phyloP scores from a whole-genome alignment of 2,888 invertebrate species.

The Cyrtodaria siliqua region DNA sequence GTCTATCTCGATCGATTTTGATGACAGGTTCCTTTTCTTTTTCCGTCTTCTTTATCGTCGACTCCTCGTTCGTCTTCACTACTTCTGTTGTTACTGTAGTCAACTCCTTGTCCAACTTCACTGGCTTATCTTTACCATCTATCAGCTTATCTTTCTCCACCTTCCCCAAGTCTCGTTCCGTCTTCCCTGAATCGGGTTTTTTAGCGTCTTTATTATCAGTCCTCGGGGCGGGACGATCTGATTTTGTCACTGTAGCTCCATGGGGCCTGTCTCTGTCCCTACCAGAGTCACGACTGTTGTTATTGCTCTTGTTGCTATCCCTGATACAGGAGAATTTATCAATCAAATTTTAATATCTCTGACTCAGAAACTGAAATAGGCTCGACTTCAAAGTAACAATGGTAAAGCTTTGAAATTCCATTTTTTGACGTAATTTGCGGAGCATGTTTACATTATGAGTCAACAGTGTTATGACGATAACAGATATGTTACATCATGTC shows the following conservation, averaged over 20 bases:
- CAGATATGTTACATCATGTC: too few relatives aligned
- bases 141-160: slow-evolving; percentile 6
- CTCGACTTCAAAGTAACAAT: too few relatives aligned
- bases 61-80: slow-evolving; percentile 23
- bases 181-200: slow-evolving; percentile 16
- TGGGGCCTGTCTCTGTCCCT: slow-evolving; percentile 2
- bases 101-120: neutral
- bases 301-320: slow-evolving; percentile 31
- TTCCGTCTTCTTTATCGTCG: slow-evolving; percentile 27
- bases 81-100: slow-evolving; percentile 13
- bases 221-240: slow-evolving; percentile 24
- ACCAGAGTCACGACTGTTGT: slow-evolving; percentile 31
- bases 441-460: too few relatives aligned
- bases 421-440: too few relatives aligned
- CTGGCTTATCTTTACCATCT: slow-evolving; percentile 1
- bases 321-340: neutral
- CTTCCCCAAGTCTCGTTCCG: neutral
- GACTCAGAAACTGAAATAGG: too few relatives aligned
- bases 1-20: slow-evolving; percentile 44
- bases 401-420: too few relatives aligned
- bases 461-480: too few relatives aligned
- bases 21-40: slow-evolving; percentile 25
- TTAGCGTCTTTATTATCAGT: slow-evolving; percentile 25
- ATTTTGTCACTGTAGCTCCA: slow-evolving; percentile 8
- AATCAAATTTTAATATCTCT: too few relatives aligned